A percentile compares a stretch with the other conserved stretches of the same genome.
Conservation (phyloP, 2,797 vertebrate species). For the Gambusia yucatana region DNA sequence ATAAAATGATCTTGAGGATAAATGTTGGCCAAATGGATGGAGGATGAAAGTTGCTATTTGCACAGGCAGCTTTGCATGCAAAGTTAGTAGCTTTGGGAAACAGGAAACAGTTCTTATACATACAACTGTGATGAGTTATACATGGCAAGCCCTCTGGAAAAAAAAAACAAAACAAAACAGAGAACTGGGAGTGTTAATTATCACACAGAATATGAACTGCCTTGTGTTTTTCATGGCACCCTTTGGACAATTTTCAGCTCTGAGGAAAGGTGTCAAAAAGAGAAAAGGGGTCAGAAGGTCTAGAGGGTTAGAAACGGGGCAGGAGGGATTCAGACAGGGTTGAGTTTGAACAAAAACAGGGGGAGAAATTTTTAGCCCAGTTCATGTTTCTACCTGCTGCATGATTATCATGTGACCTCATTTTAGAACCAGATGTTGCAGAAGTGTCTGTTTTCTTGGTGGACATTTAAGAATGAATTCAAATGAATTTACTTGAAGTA, state of each 20-base stretch:
- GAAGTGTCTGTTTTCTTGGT: slow-evolving; percentile 60
- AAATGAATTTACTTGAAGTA: not conserved
- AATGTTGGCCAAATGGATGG: slow-evolving; percentile 78
- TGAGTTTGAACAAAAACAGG: slow-evolving; percentile 63
- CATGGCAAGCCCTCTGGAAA: slow-evolving; percentile 84
- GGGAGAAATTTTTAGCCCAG: slow-evolving; percentile 25
- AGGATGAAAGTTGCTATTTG: slow-evolving; percentile 79
- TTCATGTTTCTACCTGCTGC: slow-evolving; percentile 23
- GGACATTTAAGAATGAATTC: not conserved
- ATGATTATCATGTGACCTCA: slow-evolving; percentile 79
- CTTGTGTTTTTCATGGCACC: slow-evolving; percentile 52
- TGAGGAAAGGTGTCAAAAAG: slow-evolving; percentile 45
- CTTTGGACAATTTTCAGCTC: slow-evolving; percentile 62
- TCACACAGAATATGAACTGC: slow-evolving; percentile 67
- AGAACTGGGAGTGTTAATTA: slow-evolving; percentile 82
- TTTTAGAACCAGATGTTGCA: slow-evolving; percentile 51
- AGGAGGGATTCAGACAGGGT: slow-evolving; percentile 51
- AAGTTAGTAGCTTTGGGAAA: slow-evolving; percentile 73
- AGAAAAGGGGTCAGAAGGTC: slow-evolving; percentile 56
- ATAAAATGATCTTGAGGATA: slow-evolving; percentile 79
- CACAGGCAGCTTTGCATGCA: slow-evolving; percentile 85
- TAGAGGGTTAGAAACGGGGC: slow-evolving; percentile 65
- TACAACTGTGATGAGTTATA: slow-evolving; percentile 85
- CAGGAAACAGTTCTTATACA: slow-evolving; percentile 83
- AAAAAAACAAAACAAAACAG: slow-evolving; percentile 77